Evolutionary conservation across 2,113 vertebrate genomes (phyloP).

Genomic region (Gymnocephalus cernua): DNA sequence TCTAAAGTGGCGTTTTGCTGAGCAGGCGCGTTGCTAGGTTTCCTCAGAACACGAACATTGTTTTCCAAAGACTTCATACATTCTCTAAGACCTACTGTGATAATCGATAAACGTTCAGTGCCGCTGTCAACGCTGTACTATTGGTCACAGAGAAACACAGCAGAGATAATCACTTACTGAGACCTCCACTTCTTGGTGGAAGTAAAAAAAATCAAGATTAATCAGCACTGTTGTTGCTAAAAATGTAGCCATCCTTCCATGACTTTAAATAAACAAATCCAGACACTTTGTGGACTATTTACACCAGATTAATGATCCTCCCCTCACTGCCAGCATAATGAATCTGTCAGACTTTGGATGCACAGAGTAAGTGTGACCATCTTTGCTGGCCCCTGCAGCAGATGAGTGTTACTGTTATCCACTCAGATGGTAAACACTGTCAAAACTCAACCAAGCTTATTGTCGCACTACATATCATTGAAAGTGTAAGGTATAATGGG

Average conservation of each 20-base stretch:
- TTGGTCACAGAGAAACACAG: constrained; percentile 10
- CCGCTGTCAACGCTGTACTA: constrained; percentile 8
- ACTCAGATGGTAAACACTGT: constrained; percentile 32
- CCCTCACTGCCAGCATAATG: constrained; percentile 38
- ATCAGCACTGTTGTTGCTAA: background rate
- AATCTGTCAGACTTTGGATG: constrained; percentile 45
- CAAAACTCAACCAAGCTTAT: constrained; percentile 25
- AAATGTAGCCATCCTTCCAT: background rate
- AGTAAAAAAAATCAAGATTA: background rate
- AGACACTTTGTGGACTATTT: constrained; percentile 29
- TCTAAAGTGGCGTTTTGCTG: background rate
- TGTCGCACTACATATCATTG: constrained; percentile 16
- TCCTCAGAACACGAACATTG: background rate
- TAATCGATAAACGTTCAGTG: constrained; percentile 12
- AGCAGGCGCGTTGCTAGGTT: background rate
- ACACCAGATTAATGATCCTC: constrained; percentile 42
- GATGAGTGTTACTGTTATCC: constrained; percentile 46
- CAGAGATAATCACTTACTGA: background rate
- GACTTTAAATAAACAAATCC: constrained; percentile 22
- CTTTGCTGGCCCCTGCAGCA: constrained; percentile 41
- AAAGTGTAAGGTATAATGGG: constrained; percentile 2
- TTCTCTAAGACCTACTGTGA: background rate
- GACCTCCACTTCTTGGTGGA: background rate
- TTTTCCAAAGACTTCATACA: background rate
- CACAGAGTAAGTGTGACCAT: constrained; percentile 57